A percentile compares a stretch with the other conserved stretches of the same genome.
These are phyloP conservation scores for Eulemur coronatus DNA, from an alignment of 2,797 vertebrate species.

Conservation along the genomic window DNA sequence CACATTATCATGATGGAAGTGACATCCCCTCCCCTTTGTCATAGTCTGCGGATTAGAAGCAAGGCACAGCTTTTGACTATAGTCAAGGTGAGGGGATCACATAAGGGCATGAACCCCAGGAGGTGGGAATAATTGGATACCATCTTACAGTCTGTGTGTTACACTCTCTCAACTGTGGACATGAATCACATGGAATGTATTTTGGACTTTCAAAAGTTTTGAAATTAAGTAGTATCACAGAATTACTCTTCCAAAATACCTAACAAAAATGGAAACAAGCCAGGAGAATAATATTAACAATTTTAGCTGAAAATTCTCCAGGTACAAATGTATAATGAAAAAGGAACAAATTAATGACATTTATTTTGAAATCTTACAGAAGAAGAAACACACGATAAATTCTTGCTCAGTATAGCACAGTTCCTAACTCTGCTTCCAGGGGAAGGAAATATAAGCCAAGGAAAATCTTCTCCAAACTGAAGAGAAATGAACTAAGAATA, in stretches of 20 bases:
- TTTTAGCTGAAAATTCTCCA: neutral
- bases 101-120: no score
- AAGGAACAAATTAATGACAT: neutral
- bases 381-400: neutral
- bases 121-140: rapidly evolving
- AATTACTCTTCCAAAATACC: neutral
- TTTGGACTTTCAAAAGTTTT: neutral
- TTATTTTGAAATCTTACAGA: neutral
- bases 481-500: neutral
- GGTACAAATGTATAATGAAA: neutral
- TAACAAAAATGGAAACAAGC: neutral
- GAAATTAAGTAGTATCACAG: neutral
- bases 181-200: neutral
- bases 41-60: neutral
- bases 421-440: neutral
- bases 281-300: neutral
- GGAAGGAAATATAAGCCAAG: neutral
- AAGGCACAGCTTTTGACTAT: neutral
- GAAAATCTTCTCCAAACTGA: neutral
- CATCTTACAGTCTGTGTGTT: neutral
- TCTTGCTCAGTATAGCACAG: neutral
- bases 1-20: neutral
- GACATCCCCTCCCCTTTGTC: neutral
- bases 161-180: neutral
- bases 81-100: neutral